Percentiles rank a stretch among this genome's conserved stretches.
phyloP scores from a whole-genome alignment of 2,888 invertebrate genomes.

The Branchellion lobata region DNA sequence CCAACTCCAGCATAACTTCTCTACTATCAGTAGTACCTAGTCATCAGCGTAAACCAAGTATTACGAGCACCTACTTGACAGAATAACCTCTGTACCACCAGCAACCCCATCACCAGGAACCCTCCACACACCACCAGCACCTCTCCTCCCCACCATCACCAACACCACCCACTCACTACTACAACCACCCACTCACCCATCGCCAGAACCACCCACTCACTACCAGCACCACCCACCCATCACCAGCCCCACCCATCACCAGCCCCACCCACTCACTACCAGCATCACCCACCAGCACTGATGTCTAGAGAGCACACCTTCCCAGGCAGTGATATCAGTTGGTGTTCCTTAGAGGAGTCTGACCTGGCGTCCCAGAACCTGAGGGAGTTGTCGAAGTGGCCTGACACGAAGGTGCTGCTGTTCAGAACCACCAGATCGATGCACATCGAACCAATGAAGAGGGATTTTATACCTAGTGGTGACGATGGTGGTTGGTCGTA shows the following conservation, averaged over 20 bases:
- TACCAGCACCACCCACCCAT: too few species aligned
- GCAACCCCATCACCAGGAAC: too few species aligned
- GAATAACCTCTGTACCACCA: too few species aligned
- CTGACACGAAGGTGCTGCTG: constrained; percentile 79
- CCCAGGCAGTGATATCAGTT: not conserved
- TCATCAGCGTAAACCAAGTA: too few species aligned
- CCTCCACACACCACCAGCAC: too few species aligned
- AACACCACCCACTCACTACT: too few species aligned
- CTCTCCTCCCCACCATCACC: too few species aligned
- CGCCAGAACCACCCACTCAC: not conserved
- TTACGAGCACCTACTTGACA: too few species aligned
- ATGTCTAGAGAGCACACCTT: constrained; percentile 19
- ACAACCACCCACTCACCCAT: too few species aligned
- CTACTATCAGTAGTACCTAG: too few species aligned
- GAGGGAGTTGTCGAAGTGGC: constrained; percentile 95
- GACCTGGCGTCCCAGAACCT: constrained; percentile 88
- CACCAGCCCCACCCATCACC: too few species aligned
- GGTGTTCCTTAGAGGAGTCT: constrained; percentile 20
- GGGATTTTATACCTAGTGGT: constrained; percentile 60
- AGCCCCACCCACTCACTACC: not conserved
- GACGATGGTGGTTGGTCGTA: not conserved
- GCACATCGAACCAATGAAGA: constrained; percentile 84
- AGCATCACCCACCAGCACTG: not conserved
- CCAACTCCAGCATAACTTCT: too few species aligned
- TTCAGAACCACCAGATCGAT: constrained; percentile 82